Evolutionary conservation across 2,797 vertebrate species (phyloP).

Genomic region (Xiphorhynchus erythropygius): DNA sequence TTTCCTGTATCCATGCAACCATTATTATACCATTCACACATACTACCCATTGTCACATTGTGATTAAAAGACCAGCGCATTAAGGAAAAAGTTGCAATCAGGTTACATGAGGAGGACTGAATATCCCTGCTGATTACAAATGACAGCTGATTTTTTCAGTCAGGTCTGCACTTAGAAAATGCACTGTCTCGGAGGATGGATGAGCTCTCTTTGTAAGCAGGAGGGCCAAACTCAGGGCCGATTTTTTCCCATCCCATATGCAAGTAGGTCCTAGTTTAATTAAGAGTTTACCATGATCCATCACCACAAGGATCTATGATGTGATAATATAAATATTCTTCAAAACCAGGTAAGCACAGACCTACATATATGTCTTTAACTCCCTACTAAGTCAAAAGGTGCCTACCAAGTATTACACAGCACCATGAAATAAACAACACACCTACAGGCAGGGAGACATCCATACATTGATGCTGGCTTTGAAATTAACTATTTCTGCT

Average conservation of each 20-base stretch:
- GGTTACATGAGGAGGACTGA: slow-evolving; percentile 53
- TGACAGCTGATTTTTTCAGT: slow-evolving; percentile 40
- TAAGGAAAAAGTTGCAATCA: slow-evolving; percentile 61
- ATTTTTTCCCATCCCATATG: background rate
- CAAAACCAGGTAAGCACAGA: background rate
- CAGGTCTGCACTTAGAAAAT: slow-evolving; percentile 30
- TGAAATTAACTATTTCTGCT: background rate
- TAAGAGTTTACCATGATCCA: background rate
- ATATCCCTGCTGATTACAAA: slow-evolving; percentile 66
- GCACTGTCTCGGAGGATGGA: background rate
- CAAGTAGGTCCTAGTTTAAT: background rate
- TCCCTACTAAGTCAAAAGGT: background rate
- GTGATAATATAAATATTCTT: background rate
- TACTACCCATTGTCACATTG: background rate
- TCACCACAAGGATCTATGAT: background rate
- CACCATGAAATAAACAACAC: background rate
- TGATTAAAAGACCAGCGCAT: slow-evolving; percentile 40
- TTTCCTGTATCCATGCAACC: slow-evolving; percentile 61
- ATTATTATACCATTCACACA: slow-evolving; percentile 47
- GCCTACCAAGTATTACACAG: background rate
- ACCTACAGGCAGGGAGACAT: background rate
- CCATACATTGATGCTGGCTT: background rate
- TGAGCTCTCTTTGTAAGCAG: background rate
- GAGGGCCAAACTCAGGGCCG: background rate
- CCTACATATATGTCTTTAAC: background rate